Base-by-base conservation (phyloP, 2,888 invertebrate genomes). In the Polydrusus cervinus region DNA sequence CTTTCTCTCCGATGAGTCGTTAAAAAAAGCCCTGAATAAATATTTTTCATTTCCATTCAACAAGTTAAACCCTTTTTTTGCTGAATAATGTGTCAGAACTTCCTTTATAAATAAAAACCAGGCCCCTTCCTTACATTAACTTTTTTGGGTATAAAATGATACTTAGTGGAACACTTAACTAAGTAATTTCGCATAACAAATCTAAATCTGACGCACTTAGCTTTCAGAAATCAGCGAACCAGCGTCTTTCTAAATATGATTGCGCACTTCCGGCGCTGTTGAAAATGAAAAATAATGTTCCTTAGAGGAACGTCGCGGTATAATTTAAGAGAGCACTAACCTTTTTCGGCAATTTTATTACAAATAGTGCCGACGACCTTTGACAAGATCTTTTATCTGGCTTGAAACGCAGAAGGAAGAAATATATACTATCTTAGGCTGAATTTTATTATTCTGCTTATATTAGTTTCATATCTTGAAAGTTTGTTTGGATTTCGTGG, bases 251-350 rank as follows among this genome's bases (percentile, higher is more conserved):
- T 38, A 60, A 38, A 60, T 38, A 60, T 60, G 38, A 25, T 20
- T 53, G 53, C 20, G 13, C 18, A 38, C 30, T 60, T 38, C 38
- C 53, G 53, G 3, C 16, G 18, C 38, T 16, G 38, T 60, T 60
- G 30, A 38, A 38, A 60, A 60, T 60, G 57, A 60, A 60, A 60
- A 60, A 34, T 60, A 60, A 60, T 60, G 57, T 38, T 38, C 38
- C 38, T 60, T 38, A 60, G 14, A 34, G 34, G 34, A 34, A 34
- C 38, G 5, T 60, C 30, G 43, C n/a, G 18, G 57, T 60, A 60
- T 60, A 60, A 60, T 60, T 34, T 38, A 16, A 11, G 38, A 38
- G 57, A 38, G 14, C 57, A 60, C 38, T 60, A 34, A 60, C 57
- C 57, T 18, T 38, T 60, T 60, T 60, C 38, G 38, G 57, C 30